These are phyloP conservation scores for Hemibagrus guttatus DNA, from an alignment of 2,797 vertebrate genomes.

Conservation along the genomic window DNA sequence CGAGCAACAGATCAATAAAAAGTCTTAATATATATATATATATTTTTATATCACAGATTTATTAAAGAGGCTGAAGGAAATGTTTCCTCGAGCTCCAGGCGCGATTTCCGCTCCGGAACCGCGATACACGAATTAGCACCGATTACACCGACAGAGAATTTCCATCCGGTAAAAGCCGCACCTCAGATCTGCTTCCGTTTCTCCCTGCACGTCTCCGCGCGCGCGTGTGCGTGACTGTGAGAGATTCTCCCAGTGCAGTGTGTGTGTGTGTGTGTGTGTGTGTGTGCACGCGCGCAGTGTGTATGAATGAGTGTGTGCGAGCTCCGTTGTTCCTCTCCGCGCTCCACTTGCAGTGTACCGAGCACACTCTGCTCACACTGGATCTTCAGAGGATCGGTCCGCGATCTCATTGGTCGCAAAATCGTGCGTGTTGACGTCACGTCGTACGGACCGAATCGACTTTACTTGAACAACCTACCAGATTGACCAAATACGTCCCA, in stretches of 20 bases:
- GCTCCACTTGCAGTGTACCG: background rate
- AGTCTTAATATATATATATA: background rate
- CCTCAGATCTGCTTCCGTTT: background rate
- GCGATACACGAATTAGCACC: background rate
- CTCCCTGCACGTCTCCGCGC: background rate
- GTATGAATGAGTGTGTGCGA: background rate
- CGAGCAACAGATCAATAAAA: background rate
- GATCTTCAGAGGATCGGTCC: background rate
- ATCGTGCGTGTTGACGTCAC: conserved; percentile 5
- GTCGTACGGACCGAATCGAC: background rate
- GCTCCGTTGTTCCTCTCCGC: background rate
- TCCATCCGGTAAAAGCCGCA: background rate
- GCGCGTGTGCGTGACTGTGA: background rate
- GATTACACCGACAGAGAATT: background rate
- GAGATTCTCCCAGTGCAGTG: background rate
- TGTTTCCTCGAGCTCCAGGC: conserved; percentile 56
- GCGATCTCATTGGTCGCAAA: background rate
- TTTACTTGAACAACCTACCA: background rate
- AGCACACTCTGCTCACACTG: background rate
- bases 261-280: background rate
- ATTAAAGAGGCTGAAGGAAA: conserved; percentile 7
- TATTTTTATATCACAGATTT: background rate
- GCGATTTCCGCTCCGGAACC: conserved; percentile 24
- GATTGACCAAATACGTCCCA: background rate
- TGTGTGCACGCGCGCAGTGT: background rate